Evolutionary conservation across 2,888 invertebrate genomes (phyloP), one percentile per base, ranked within the genome.

Genomic region (Campoplex nolae): DNA sequence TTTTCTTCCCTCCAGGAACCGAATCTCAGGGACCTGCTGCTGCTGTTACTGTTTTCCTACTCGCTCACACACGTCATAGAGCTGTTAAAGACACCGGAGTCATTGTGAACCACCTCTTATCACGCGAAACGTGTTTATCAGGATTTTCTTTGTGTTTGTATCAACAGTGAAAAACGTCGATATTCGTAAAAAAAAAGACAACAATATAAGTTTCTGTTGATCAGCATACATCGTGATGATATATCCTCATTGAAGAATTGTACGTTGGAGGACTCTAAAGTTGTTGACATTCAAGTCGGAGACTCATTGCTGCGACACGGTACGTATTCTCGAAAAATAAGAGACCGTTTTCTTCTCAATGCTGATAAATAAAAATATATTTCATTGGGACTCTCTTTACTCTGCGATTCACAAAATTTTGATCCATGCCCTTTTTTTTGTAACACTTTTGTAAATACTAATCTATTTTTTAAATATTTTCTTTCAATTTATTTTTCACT

Each of bases 21-120:
- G 56, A 83, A 86, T 86, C 87, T 85, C 82, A 79, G 74, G 71
- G 67, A 83, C 84, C 76, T 74, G 81, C 81, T 87, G 83, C 85
- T 85, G 80, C 84, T 85, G 67, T 32, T 78, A 38, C 79, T 86
- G 65, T 68, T 79, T 62, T 67, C 54, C 54, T 75, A 56, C 56
- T 73, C 51, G 45, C 65, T 73, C 28, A 42, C 71, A 68, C 42
- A 68, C 84, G 67, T 54, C 73, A 48, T 62, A 79, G 81, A 87
- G 84, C 84, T 82, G 78, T 84, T 71, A 18, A 58, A 80, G 32
- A 83, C 76, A 80, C 77, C 65, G 48, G 28, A 83, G 35, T 62
- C 80, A 68, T n/a, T 7, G 67, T 51, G 13, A 51, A 42, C 58
- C 9, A 79, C 48, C 65, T 80, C 48, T 68, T 78, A 45, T 74